These are phyloP conservation scores for Lagria hirta DNA, from an alignment of 2,888 invertebrate species.

Conservation along the genomic window DNA sequence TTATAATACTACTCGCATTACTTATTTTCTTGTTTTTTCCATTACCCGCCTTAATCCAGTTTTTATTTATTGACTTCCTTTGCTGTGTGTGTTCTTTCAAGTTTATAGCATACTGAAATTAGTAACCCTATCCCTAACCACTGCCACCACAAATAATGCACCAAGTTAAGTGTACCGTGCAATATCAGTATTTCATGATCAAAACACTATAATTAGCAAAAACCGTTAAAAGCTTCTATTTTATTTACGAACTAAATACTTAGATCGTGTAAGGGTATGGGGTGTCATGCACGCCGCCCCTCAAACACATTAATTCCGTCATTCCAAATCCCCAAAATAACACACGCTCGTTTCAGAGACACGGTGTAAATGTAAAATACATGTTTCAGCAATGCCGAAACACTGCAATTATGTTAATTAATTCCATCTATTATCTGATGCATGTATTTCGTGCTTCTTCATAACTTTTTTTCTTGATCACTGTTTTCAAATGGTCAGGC, in stretches of 20 bases:
- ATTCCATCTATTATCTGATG: constrained; percentile 26
- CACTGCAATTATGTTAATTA: constrained; percentile 29
- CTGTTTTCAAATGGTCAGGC: constrained; percentile 22
- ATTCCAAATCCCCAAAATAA: constrained; percentile 15
- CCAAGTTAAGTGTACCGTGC: constrained; percentile 1
- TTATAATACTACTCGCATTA: too few relatives aligned
- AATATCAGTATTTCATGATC: constrained; percentile 5
- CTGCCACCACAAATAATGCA: too few relatives aligned
- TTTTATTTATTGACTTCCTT: too few relatives aligned
- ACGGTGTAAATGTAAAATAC: constrained; percentile 29
- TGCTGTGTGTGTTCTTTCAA: too few relatives aligned
- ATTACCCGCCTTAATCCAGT: too few relatives aligned
- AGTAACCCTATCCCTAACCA: constrained; percentile 1
- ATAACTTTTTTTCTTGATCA: constrained; percentile 8
- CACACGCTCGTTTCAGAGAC: constrained; percentile 25
- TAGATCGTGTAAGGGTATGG: constrained; percentile 9
- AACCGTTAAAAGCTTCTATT: constrained; percentile 17
- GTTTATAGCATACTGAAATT: too few relatives aligned
- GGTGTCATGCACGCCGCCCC: constrained; percentile 16
- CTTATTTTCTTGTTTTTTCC: too few relatives aligned
- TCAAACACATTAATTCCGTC: constrained; percentile 22
- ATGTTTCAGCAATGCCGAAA: constrained; percentile 23
- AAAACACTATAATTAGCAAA: constrained; percentile 15
- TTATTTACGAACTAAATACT: constrained; percentile 16
- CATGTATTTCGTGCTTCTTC: constrained; percentile 24